phyloP scores from a whole-genome alignment of 2,113 vertebrate species.

The Pristiophorus japonicus region DNA sequence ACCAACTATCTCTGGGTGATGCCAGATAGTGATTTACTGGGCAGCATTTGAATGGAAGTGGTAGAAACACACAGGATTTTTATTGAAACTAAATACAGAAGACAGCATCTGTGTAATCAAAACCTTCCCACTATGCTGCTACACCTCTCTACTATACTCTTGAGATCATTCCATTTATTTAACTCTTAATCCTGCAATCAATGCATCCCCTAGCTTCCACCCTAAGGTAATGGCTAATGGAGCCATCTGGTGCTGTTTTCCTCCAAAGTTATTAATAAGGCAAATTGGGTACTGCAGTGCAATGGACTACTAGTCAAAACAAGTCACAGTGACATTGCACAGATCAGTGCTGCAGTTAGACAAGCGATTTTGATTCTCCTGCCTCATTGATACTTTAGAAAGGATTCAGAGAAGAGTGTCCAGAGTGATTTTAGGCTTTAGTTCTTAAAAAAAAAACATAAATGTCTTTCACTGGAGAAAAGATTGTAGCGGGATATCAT shows the following conservation, averaged over 20 bases:
- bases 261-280: not conserved
- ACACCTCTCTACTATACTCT: not conserved
- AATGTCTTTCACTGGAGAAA: not conserved
- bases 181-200: not conserved
- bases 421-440: not conserved
- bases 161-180: not conserved
- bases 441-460: not conserved
- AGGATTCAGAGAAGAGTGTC: not conserved
- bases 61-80: not conserved
- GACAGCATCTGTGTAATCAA: not conserved
- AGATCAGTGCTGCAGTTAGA: not conserved
- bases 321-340: not conserved
- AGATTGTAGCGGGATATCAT: not conserved
- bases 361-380: not conserved
- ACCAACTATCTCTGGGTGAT: not conserved
- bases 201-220: not conserved
- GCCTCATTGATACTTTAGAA: not conserved
- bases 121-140: not conserved
- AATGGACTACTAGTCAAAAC: not conserved
- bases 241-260: slow-evolving; percentile 26
- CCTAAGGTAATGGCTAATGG: not conserved
- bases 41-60: not conserved
- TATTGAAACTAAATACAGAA: not conserved
- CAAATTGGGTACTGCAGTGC: not conserved
- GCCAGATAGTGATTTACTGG: not conserved